phyloP scores from a whole-genome alignment of 2,797 vertebrate genomes.

The Crenichthys baileyi region DNA sequence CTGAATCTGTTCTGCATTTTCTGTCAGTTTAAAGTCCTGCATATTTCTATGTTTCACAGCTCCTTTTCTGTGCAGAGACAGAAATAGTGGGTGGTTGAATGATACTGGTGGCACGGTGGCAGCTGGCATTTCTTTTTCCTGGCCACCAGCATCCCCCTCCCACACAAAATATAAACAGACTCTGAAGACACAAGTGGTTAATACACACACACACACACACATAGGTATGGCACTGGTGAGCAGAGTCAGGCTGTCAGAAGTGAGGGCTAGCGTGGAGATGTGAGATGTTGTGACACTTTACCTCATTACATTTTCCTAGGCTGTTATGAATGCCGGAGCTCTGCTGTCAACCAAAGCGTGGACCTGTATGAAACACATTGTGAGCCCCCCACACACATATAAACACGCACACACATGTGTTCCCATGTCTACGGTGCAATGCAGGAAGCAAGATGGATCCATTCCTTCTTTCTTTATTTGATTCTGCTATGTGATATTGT shows the following conservation, averaged over 20 bases:
- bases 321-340: conserved; percentile 72
- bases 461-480: conserved; percentile 35
- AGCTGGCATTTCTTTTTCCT: conserved; percentile 43
- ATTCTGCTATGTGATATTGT: conserved; percentile 23
- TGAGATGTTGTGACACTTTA: conserved; percentile 83
- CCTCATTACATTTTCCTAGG: conserved; percentile 80
- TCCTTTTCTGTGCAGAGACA: conserved; percentile 26
- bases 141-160: conserved; percentile 46
- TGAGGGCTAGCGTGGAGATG: conserved; percentile 67
- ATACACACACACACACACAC: conserved; percentile 12
- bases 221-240: conserved; percentile 11
- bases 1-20: conserved; percentile 26
- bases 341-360: conserved; percentile 71
- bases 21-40: conserved; percentile 30
- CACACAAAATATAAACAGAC: conserved; percentile 64
- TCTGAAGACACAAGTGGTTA: conserved; percentile 44
- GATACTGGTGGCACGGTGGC: conserved; percentile 54
- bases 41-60: neutral
- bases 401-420: conserved; percentile 1
- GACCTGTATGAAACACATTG: conserved; percentile 59
- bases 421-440: conserved; percentile 15
- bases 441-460: conserved; percentile 39
- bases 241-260: conserved; percentile 62
- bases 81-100: conserved; percentile 41
- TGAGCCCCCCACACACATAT: conserved; percentile 20